Base-by-base conservation (phyloP, 1,140 invertebrate genomes). In the Drosophila mayri region DNA sequence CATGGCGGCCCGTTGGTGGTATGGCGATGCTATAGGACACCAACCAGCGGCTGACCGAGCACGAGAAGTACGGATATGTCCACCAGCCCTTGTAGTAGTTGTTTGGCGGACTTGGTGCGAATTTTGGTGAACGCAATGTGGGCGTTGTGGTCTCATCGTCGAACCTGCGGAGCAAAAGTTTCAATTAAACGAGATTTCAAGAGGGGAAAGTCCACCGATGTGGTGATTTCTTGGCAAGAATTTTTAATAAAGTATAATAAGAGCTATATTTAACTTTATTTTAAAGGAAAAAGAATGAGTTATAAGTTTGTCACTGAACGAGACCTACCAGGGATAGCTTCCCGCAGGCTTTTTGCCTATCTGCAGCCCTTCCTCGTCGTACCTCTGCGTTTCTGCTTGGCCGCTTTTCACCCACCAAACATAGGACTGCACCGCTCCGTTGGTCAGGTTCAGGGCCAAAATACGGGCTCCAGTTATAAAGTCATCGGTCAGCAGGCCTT, bases 31-130 rank as follows among this genome's bases (percentile, higher is more conserved):
- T 96, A 85, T 97, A 97, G 7, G 96, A 97, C 41, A 97, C 94
- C 38, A 97, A 92, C 96, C 96, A 97, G 46, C 95, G 94, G 55
- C 94, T 94, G 10, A 94, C 93, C 44, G 94, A 93, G 92, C 96
- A 97, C 41, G 95, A 96, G 82, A 95, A 97, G 88, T 97, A 97
- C 6, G 96, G 96, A 76, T 94, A 95, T 11, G 96, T 97, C 96
- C 96, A 97, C 95, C 95, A 96, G 28, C 96, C 96, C 74, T 94
- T 94, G 93, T 95, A 95, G 37, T 95, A 94, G 18, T 94, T 94
- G 64, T 95, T 95, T 55, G 94, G 93, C 35, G 95, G 94, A 60
- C 95, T 95, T 43, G 94, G 93, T 92, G 96, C 95, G 92, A 96
- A 96, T 92, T 96, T 96, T 8, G 95, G 95, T 20, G 95, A 96